Evolutionary conservation across 2,888 invertebrate species (phyloP).

Genomic region (Ametastegia equiseti): DNA sequence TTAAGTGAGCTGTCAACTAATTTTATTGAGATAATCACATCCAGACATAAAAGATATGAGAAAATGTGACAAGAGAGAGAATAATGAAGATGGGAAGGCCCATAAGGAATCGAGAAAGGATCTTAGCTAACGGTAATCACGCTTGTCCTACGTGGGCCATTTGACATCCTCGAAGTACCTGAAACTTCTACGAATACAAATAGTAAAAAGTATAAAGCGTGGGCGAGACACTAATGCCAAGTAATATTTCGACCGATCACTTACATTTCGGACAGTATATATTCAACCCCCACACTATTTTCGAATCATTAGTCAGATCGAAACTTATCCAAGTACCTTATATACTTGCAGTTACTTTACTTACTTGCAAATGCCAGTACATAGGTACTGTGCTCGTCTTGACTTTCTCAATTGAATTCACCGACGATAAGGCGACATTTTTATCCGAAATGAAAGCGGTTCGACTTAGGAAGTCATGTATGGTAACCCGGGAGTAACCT

Average conservation of each 20-base stretch:
- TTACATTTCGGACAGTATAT: not conserved
- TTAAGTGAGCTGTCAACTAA: too few species aligned
- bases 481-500: not conserved
- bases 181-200: not conserved
- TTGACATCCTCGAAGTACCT: not conserved
- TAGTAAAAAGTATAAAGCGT: conserved; percentile 3
- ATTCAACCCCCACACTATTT: not conserved
- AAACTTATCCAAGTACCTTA: too few species aligned
- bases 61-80: not conserved
- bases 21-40: too few species aligned
- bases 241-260: not conserved
- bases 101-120: not conserved
- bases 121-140: not conserved
- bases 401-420: not conserved
- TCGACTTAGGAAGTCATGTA: not conserved
- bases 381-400: not conserved
- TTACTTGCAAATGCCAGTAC: not conserved
- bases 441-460: not conserved
- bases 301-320: not conserved
- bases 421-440: not conserved
- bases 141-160: not conserved
- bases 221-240: not conserved
- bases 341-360: too few species aligned
- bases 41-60: too few species aligned
- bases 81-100: too few species aligned